phyloP scores from a whole-genome alignment of 2,888 invertebrate genomes.

The Microctonus brassicae region DNA sequence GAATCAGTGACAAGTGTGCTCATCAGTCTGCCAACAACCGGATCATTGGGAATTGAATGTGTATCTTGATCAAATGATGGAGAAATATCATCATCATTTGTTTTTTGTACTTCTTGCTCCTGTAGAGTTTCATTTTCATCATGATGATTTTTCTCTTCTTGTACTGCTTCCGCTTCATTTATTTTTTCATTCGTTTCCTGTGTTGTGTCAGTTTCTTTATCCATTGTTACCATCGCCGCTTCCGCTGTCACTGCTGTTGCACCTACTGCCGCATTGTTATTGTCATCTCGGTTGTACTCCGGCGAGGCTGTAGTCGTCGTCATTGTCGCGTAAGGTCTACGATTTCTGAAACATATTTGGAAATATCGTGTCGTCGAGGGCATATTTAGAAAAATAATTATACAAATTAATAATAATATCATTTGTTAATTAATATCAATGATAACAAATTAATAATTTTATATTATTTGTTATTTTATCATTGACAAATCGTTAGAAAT shows the following conservation, averaged over 20 bases:
- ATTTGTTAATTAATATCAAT: too few relatives aligned
- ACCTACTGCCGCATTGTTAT: conserved; percentile 35
- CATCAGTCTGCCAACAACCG: conserved; percentile 57
- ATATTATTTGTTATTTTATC: neutral
- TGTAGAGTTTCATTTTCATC: neutral
- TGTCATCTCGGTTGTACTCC: conserved; percentile 47
- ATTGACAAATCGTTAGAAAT: neutral
- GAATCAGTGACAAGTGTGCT: conserved; percentile 53
- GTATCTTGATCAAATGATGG: conserved; percentile 22
- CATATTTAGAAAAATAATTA: too few relatives aligned
- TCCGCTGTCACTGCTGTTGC: conserved; percentile 24
- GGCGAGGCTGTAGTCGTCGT: conserved; percentile 52
- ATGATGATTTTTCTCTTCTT: neutral
- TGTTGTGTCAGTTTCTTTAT: conserved; percentile 18
- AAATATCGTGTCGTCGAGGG: neutral
- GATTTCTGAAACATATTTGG: conserved; percentile 57
- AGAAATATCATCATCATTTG: conserved; percentile 9
- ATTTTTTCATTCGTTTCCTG: neutral
- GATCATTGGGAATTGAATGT: conserved; percentile 51
- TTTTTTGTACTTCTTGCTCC: conserved; percentile 1
- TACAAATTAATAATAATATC: too few relatives aligned
- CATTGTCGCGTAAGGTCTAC: conserved; percentile 65
- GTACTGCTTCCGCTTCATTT: neutral
- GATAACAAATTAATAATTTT: neutral
- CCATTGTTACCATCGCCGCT: conserved; percentile 11